Conservation (phyloP, 2,888 invertebrate species). For the Ichneumon xanthorius region DNA sequence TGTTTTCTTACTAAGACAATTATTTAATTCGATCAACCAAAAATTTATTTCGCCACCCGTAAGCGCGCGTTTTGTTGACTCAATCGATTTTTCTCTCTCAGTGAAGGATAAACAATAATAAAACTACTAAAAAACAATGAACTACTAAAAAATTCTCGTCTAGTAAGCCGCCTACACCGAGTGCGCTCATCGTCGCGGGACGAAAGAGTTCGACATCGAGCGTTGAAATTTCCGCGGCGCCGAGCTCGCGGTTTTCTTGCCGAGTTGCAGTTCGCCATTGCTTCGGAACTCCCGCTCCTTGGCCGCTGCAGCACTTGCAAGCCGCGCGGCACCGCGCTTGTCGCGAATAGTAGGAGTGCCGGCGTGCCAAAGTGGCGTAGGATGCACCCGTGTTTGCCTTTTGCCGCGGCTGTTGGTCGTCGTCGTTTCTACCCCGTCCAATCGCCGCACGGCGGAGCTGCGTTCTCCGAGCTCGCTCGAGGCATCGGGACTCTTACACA, state of each 20-base stretch:
- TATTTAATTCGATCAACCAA: too few relatives aligned
- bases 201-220: not conserved
- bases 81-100: too few relatives aligned
- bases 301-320: conserved; percentile 52
- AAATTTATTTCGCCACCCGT: too few relatives aligned
- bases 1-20: too few relatives aligned
- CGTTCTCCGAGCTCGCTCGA: conserved; percentile 56
- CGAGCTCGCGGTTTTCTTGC: conserved; percentile 38
- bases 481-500: conserved; percentile 56
- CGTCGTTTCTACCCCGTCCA: conserved; percentile 66
- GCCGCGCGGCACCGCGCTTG: not conserved
- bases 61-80: too few relatives aligned
- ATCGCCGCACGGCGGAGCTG: conserved; percentile 69
- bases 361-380: conserved; percentile 47
- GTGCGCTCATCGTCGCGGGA: not conserved
- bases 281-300: conserved; percentile 40
- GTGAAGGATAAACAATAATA: too few relatives aligned
- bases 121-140: too few relatives aligned
- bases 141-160: not conserved
- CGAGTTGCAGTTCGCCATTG: conserved; percentile 59
- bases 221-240: conserved; percentile 58
- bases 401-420: conserved; percentile 63
- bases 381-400: conserved; percentile 80
- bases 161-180: not conserved
- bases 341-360: conserved; percentile 51